phyloP scores from a whole-genome alignment of 2,888 invertebrate genomes.

The Caenorhabditis virilis region DNA sequence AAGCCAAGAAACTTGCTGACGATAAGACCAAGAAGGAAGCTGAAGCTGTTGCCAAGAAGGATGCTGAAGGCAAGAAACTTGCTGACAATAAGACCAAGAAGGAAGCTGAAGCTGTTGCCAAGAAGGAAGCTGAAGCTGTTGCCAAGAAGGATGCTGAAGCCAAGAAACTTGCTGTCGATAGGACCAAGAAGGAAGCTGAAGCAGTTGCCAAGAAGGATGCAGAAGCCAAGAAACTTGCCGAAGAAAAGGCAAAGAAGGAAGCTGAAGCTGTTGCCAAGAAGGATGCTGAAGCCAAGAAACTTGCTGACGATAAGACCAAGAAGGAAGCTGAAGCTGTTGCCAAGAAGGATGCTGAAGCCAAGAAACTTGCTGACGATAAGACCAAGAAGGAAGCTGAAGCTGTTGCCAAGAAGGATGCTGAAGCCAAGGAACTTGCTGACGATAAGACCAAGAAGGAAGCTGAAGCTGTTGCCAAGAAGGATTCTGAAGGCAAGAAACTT shows the following conservation, averaged over 20 bases:
- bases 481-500: conserved; percentile 1
- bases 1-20: neutral
- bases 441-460: conserved; percentile 8
- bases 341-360: neutral
- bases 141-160: neutral
- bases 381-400: conserved; percentile 4
- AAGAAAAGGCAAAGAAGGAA: conserved; percentile 3
- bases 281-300: conserved; percentile 1
- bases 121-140: conserved; percentile 1
- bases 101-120: neutral
- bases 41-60: neutral
- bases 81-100: conserved; percentile 2
- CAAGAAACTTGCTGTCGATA: conserved; percentile 2
- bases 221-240: conserved; percentile 6
- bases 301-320: conserved; percentile 4
- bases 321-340: conserved; percentile 8
- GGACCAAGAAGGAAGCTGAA: conserved; percentile 2
- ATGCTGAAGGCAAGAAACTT: neutral
- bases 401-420: conserved; percentile 3
- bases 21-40: conserved; percentile 1
- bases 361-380: conserved; percentile 4
- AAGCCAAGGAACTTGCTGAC: conserved; percentile 7
- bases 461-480: conserved; percentile 1
- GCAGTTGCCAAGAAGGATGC: conserved; percentile 3
- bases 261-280: conserved; percentile 3